These are phyloP conservation scores for Leptinotarsa tumamoca DNA, from an alignment of 2,888 invertebrate genomes.

Conservation along the genomic window DNA sequence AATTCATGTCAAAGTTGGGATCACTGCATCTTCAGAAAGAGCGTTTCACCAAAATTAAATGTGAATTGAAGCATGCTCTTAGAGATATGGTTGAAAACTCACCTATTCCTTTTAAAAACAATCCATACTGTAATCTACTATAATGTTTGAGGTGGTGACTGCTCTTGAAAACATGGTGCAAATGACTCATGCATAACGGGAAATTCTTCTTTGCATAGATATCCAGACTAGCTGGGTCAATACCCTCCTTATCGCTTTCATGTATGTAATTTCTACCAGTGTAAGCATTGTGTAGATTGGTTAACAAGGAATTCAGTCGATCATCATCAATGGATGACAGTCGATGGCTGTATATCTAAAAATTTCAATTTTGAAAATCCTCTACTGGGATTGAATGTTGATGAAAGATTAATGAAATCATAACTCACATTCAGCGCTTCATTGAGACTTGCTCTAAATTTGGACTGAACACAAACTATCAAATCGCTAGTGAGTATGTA, in stretches of 20 bases:
- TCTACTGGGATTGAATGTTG: no score
- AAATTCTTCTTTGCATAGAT: slow-evolving; percentile 85
- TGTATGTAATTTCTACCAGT: slow-evolving; percentile 82
- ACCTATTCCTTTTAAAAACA: slow-evolving; percentile 87
- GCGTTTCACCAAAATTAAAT: no score
- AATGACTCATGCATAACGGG: slow-evolving; percentile 95
- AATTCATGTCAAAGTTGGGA: no score
- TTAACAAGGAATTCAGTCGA: slow-evolving; percentile 79
- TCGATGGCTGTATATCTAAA: slow-evolving; percentile 74
- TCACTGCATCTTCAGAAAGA: no score
- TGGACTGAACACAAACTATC: slow-evolving; percentile 82
- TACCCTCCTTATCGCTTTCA: slow-evolving; percentile 64
- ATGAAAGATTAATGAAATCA: no score
- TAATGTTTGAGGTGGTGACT: slow-evolving; percentile 92
- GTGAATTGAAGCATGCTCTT: no score
- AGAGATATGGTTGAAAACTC: slow-evolving; percentile 17
- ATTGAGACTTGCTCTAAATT: slow-evolving; percentile 79
- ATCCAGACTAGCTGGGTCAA: slow-evolving; percentile 71
- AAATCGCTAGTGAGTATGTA: slow-evolving; percentile 89
- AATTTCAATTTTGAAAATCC: background rate
- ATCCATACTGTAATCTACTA: slow-evolving; percentile 90
- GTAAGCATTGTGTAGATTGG: slow-evolving; percentile 84
- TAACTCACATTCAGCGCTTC: slow-evolving; percentile 74
- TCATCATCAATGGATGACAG: slow-evolving; percentile 86
- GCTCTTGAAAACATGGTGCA: slow-evolving; percentile 83